Evolutionary conservation across 2,797 vertebrate species (phyloP), one percentile per base, ranked within the genome.

Genomic region (Platalea minor): DNA sequence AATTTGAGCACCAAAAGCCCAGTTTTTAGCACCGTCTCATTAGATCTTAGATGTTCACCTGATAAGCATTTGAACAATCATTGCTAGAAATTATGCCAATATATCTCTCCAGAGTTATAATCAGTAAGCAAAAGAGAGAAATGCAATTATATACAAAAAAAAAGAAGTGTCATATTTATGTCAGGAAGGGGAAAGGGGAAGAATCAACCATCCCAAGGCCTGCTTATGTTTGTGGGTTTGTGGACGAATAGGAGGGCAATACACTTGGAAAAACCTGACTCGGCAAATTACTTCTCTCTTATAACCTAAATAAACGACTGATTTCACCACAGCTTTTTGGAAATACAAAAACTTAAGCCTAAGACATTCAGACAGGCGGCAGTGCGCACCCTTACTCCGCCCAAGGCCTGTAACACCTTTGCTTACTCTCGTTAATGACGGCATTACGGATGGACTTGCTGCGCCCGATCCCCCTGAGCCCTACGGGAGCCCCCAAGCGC

Each of bases 401-500:
- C 23, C 11, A 21, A 25, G 3, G 20, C 33, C 59, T 29, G 14
- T 0, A 28, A 31, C 9, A 3, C 20, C 29, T 5, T 28, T 26
- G 7, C 19, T 11, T 5, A 28, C 3, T 14, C 50, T 2, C 11
- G 14, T 7, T 29, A 9, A 20, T 14, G 24, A 15, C 3, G 2
- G 4, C 26, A 3, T 17, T 43, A 43, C 35, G 15, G 56, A 12
- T 0, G 10, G 35, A 18, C 23, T 17, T 9, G 13, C 60, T 17
- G 26, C 4, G 0, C 41, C 39, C 1, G 2, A 24, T 2, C 3
- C 14, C 5, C 11, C 12, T 3, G 6, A 35, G 6, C 21, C 15
- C n/a, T 5, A 25, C n/a, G 19, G 29, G 17, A 39, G 51, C 18
- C 9, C 4, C 4, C 9, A 0, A 0, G 9, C 1, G 10, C 11